Evolutionary conservation across 2,797 vertebrate species (phyloP).

Genomic region (Eulemur coronatus): DNA sequence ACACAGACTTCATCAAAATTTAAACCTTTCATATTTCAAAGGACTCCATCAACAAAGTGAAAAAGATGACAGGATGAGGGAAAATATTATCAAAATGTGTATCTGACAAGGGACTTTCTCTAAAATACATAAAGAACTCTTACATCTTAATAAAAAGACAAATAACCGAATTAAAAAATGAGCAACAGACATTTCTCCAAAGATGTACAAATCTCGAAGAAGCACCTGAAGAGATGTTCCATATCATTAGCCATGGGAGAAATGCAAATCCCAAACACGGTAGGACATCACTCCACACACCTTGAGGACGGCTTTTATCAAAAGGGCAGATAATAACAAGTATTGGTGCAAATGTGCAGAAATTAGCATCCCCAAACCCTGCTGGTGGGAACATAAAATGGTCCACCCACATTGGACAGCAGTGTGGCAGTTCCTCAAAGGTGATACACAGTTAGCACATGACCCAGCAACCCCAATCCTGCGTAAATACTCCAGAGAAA

Average conservation of each 20-base stretch:
- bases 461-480: neutral
- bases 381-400: fast-evolving
- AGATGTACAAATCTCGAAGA: neutral
- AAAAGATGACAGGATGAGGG: neutral
- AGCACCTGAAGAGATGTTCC: no score
- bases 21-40: neutral
- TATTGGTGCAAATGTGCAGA: fast-evolving
- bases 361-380: neutral
- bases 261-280: neutral
- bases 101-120: neutral
- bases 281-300: no score
- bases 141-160: neutral
- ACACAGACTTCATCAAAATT: neutral
- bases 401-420: neutral
- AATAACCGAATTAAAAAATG: neutral
- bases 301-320: neutral
- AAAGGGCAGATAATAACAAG: neutral
- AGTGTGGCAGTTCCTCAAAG: neutral
- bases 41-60: neutral
- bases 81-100: neutral
- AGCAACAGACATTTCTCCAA: neutral
- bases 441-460: fast-evolving
- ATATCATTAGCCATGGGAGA: neutral
- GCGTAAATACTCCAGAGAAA: neutral
- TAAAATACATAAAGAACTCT: neutral